These are phyloP conservation scores for Anthophora plumipes DNA, from an alignment of 2,888 invertebrate genomes.

Conservation along the genomic window DNA sequence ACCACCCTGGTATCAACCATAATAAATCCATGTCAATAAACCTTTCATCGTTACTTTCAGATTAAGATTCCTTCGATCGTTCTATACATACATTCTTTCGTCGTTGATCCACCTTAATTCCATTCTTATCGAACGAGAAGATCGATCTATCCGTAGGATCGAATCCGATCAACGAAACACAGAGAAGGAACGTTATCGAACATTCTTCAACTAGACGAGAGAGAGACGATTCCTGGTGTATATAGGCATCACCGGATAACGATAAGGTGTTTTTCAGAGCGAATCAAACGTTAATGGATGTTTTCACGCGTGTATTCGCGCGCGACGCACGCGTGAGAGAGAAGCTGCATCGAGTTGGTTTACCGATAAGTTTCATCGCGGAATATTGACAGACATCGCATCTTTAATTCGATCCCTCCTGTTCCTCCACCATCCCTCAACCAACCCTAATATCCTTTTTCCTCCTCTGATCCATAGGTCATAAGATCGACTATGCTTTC, in stretches of 20 bases:
- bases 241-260: conserved; percentile 66
- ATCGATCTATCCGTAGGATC: conserved; percentile 3
- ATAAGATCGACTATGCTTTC: conserved; percentile 15
- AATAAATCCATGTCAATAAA: conserved; percentile 32
- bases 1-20: neutral
- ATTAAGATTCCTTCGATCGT: neutral
- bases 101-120: neutral
- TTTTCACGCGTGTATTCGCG: conserved; percentile 72
- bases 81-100: neutral
- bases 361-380: conserved; percentile 58
- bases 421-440: neutral
- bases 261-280: conserved; percentile 75
- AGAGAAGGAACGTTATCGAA: conserved; percentile 7
- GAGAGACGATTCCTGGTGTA: conserved; percentile 42
- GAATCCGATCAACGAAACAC: no score
- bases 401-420: conserved; percentile 56
- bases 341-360: conserved; percentile 62
- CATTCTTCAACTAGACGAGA: conserved; percentile 39
- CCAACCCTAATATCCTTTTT: conserved; percentile 27
- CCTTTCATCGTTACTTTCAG: neutral
- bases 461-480: neutral
- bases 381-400: conserved; percentile 75
- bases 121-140: neutral
- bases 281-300: conserved; percentile 77
- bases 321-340: conserved; percentile 43